phyloP scores from a whole-genome alignment of 2,888 invertebrate species.

The Cryptocephalus primarius region DNA sequence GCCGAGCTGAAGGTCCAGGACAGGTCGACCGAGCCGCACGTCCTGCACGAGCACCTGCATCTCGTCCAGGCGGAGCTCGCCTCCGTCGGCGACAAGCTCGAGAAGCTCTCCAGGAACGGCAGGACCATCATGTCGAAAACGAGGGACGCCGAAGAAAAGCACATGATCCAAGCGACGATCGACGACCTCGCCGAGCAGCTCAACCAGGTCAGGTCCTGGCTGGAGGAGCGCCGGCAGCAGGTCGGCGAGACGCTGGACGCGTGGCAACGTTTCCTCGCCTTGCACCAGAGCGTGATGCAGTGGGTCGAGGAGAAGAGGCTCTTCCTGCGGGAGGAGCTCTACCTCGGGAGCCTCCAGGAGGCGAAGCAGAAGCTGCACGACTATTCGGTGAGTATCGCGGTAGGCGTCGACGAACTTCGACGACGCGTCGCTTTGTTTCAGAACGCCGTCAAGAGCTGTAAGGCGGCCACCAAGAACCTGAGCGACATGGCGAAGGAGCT shows the following conservation, averaged over 20 bases:
- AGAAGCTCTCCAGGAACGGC: slow-evolving; percentile 67
- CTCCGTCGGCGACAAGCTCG: slow-evolving; percentile 61
- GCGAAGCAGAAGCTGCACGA: slow-evolving; percentile 78
- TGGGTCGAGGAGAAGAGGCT: slow-evolving; percentile 77
- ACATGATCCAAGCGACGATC: slow-evolving; percentile 63
- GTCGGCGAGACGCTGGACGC: slow-evolving; percentile 82
- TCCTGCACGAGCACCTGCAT: slow-evolving; percentile 66
- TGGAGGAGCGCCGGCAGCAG: slow-evolving; percentile 74
- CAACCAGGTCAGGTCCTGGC: slow-evolving; percentile 62
- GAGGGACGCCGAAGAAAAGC: slow-evolving; percentile 65
- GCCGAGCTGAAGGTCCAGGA: slow-evolving; percentile 72
- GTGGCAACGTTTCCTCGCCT: slow-evolving; percentile 73
- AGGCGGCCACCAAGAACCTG: slow-evolving; percentile 74
- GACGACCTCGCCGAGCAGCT: slow-evolving; percentile 68
- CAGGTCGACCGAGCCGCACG: slow-evolving; percentile 63
- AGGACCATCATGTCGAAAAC: slow-evolving; percentile 69
- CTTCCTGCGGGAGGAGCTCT: slow-evolving; percentile 69
- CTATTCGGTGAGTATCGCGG: slow-evolving; percentile 56
- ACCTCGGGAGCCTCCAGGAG: slow-evolving; percentile 67
- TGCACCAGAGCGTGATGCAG: slow-evolving; percentile 68
- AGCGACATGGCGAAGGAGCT: slow-evolving; percentile 88
- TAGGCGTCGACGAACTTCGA: not conserved
- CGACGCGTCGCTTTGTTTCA: slow-evolving; percentile 28
- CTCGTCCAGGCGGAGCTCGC: slow-evolving; percentile 67
- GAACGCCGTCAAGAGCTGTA: slow-evolving; percentile 81